Evolutionary conservation across 2,888 invertebrate genomes (phyloP).

Genomic region (Dorcus parallelipipedus): DNA sequence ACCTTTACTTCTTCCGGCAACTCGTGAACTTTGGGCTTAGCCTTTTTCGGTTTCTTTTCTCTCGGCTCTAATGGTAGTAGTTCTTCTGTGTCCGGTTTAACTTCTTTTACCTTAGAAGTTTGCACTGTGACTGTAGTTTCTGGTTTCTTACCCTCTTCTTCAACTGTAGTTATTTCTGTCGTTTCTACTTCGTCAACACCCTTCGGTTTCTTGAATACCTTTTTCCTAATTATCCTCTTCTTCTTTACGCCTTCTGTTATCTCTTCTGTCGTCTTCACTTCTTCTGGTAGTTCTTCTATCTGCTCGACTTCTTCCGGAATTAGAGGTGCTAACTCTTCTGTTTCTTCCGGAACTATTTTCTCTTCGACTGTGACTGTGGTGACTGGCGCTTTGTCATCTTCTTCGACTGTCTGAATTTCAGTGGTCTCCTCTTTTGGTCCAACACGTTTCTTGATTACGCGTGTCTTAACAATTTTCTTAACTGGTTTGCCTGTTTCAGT

Average conservation of each 20-base stretch:
- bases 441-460: slow-evolving; percentile 21
- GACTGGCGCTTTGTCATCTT: slow-evolving; percentile 38
- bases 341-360: slow-evolving; percentile 21
- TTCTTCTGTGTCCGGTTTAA: slow-evolving; percentile 10
- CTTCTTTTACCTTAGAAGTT: slow-evolving; percentile 31
- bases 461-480: slow-evolving; percentile 32
- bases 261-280: slow-evolving; percentile 31
- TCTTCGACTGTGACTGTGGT: slow-evolving; percentile 37
- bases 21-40: slow-evolving; percentile 15
- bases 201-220: slow-evolving; percentile 27
- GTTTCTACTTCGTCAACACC: slow-evolving; percentile 27
- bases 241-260: slow-evolving; percentile 33
- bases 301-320: slow-evolving; percentile 15
- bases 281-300: slow-evolving; percentile 33
- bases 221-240: slow-evolving; percentile 31
- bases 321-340: slow-evolving; percentile 6
- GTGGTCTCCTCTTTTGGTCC: slow-evolving; percentile 33
- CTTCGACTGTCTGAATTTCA: slow-evolving; percentile 40
- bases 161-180: slow-evolving; percentile 32
- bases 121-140: slow-evolving; percentile 34
- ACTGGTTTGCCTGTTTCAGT: slow-evolving; percentile 37
- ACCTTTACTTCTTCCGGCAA: slow-evolving; percentile 34
- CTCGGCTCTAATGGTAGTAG: slow-evolving; percentile 31
- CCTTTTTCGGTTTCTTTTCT: slow-evolving; percentile 24
- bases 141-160: slow-evolving; percentile 46